Evolutionary conservation across 2,888 invertebrate species (phyloP), one percentile per base, ranked within the genome.

Genomic region (Phaedon cochleariae): DNA sequence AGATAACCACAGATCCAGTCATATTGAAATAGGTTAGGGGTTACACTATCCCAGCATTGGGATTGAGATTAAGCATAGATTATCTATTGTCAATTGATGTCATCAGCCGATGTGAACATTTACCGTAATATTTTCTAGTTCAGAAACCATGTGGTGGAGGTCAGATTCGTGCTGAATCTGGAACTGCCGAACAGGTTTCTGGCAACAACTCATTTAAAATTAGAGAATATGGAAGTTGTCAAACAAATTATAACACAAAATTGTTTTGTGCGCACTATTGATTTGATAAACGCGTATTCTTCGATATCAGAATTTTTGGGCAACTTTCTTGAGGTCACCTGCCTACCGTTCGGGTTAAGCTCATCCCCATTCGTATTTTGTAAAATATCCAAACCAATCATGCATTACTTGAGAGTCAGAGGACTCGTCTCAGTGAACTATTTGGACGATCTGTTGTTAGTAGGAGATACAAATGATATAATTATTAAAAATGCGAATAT

Each of bases 371-470:
- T 29, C 48, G 57, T 65, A 6, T 65, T 65, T 20, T 45, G 41
- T 41, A 65, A 65, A 45, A 21, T 65, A n/a, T 29, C 55, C 10
- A 65, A 57, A 62, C 65, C 65, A 18, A 37, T 62, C n/a, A 29
- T 65, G 10, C 17, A 52, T 15, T 37, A 57, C 57, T 55, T 54
- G 45, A 62, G 55, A 37, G n/a, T 17, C 2, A 29, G 51, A 17
- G 61, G 62, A 7, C 17, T 34, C 18, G 15, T 57, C n/a, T 57
- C 51, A 34, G 21, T 62, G 18, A 49, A 46, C 49, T 65, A 62
- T 52, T 45, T 65, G 34, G 62, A 65, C 41, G 65, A 65, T 57
- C 51, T 61, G 54, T 48, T 62, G 21, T 12, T 65, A 15, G 26
- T 65, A 31, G 29, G n/a, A 15, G 22, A 57, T 15, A 21, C 49